Evolutionary conservation across 1,140 invertebrate species (phyloP).

Genomic region (Ladona fulva): DNA sequence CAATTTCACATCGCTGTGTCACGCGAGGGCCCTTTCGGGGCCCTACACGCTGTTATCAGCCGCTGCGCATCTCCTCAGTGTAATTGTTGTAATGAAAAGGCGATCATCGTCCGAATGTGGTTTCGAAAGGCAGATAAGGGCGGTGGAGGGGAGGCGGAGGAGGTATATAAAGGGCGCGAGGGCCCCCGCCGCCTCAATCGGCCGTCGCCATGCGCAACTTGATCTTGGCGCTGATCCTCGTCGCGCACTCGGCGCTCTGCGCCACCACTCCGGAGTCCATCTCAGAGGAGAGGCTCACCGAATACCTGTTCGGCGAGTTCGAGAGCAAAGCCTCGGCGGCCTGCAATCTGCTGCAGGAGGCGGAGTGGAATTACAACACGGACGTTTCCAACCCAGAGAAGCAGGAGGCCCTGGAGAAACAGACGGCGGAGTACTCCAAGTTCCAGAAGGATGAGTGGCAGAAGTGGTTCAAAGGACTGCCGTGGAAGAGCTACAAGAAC

Average conservation of each 20-base stretch:
- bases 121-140: too few species aligned
- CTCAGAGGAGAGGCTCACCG: neutral
- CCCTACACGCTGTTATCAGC: too few species aligned
- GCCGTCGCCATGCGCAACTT: neutral
- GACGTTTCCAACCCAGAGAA: neutral
- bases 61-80: too few species aligned
- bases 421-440: constrained; percentile 22
- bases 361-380: neutral
- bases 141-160: too few species aligned
- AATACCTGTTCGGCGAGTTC: neutral
- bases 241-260: neutral
- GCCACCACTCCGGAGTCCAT: neutral
- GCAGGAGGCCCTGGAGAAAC: constrained; percentile 13
- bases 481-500: constrained; percentile 23
- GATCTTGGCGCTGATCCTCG: neutral
- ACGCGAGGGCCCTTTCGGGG: too few species aligned
- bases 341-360: neutral
- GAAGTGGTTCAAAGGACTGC: constrained; percentile 25
- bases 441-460: constrained; percentile 27
- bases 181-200: neutral
- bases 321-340: neutral
- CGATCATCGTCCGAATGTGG: too few species aligned
- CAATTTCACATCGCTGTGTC: too few species aligned
- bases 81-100: too few species aligned
- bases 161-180: too few species aligned